A percentile compares a stretch with the other conserved stretches of the same genome.
Evolutionary conservation across 1,140 invertebrate genomes (phyloP).

Genomic region (Philotrypesis tridentata): DNA sequence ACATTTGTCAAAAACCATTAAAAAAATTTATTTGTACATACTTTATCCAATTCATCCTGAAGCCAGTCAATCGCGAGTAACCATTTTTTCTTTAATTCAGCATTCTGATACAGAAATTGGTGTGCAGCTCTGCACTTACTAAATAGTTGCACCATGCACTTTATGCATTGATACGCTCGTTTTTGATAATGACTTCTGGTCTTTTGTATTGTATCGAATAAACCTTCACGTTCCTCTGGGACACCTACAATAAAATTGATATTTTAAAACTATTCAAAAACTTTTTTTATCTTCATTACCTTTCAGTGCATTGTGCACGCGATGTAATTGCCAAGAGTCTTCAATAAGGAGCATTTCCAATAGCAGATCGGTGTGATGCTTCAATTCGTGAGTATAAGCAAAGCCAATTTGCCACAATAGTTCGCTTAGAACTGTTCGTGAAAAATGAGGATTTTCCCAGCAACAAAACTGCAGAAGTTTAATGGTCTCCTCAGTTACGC

Average conservation of each 20-base stretch:
- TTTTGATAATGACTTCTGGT: conserved; percentile 97
- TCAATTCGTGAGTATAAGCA: conserved; percentile 94
- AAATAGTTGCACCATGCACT: conserved; percentile 94
- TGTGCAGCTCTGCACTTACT: conserved; percentile 85
- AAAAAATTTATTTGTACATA: conserved; percentile 59
- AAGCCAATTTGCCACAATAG: conserved; percentile 95
- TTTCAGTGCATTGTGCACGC: conserved; percentile 93
- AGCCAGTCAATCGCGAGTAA: conserved; percentile 92
- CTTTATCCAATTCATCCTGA: conserved; percentile 93
- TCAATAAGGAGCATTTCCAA: conserved; percentile 91
- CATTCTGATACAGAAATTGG: conserved; percentile 83
- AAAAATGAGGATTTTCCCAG: conserved; percentile 97
- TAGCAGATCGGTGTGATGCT: conserved; percentile 92
- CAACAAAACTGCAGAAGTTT: conserved; percentile 93
- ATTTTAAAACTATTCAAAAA: neutral
- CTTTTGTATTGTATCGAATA: conserved; percentile 93
- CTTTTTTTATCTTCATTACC: conserved; percentile 71
- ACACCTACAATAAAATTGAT: conserved; percentile 75
- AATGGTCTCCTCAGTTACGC: conserved; percentile 91
- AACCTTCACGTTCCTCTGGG: conserved; percentile 92
- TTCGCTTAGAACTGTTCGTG: conserved; percentile 90
- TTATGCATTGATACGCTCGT: conserved; percentile 96
- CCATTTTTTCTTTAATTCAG: conserved; percentile 90
- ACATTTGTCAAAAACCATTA: neutral
- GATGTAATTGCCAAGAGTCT: conserved; percentile 96